These are phyloP conservation scores for Marmota monax DNA, from an alignment of 2,113 vertebrate genomes.

Conservation along the genomic window DNA sequence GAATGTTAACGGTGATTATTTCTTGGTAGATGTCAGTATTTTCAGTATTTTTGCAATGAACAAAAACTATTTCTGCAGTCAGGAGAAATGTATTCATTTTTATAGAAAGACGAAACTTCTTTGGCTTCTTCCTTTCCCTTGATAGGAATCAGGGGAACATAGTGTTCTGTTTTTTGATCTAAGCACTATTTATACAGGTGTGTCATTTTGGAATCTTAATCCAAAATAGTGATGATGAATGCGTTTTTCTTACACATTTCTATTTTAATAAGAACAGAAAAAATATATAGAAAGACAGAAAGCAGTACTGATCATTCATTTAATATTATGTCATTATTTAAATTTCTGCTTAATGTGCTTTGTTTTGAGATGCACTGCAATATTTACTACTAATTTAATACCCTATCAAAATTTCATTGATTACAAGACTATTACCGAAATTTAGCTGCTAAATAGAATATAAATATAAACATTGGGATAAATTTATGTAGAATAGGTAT, in stretches of 20 bases:
- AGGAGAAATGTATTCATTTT: slow-evolving; percentile 4
- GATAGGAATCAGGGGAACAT: neutral
- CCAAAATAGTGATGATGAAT: neutral
- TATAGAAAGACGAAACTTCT: slow-evolving; percentile 2
- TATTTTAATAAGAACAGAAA: neutral
- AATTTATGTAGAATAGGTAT: neutral
- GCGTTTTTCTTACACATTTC: slow-evolving; percentile 13
- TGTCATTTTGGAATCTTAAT: neutral
- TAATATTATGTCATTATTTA: slow-evolving; percentile 39
- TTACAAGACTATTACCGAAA: neutral
- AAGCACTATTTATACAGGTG: neutral
- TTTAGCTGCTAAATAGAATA: slow-evolving; percentile 15
- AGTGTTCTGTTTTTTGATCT: slow-evolving; percentile 29
- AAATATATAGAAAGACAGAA: slow-evolving; percentile 45
- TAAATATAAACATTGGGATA: neutral
- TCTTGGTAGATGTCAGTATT: slow-evolving; percentile 37
- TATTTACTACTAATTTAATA: slow-evolving; percentile 1
- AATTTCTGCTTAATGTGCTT: slow-evolving; percentile 3
- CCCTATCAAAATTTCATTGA: slow-evolving; percentile 41
- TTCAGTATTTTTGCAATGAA: slow-evolving; percentile 33
- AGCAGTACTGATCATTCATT: neutral
- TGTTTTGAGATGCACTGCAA: slow-evolving; percentile 12
- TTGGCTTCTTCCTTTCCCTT: neutral
- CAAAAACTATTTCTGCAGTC: slow-evolving; percentile 27
- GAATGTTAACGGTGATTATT: neutral